These are phyloP conservation scores for Catamblyrhynchus diadema DNA, from an alignment of 2,797 vertebrate genomes.

Conservation along the genomic window DNA sequence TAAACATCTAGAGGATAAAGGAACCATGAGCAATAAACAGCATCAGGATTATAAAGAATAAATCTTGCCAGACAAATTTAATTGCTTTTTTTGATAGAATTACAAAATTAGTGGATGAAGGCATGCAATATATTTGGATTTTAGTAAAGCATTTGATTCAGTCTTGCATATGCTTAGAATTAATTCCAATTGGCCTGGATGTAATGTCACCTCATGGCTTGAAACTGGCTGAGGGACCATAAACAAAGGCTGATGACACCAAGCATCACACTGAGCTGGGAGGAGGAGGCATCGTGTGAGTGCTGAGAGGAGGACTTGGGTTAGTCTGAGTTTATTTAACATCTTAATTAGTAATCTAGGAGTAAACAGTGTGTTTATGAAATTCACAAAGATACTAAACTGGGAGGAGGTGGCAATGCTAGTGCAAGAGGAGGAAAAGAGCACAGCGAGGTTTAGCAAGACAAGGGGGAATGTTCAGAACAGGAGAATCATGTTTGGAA, in stretches of 20 bases:
- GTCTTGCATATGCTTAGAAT: conserved; percentile 39
- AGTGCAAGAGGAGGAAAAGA: neutral
- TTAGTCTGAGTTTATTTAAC: conserved; percentile 47
- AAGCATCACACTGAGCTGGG: conserved; percentile 5
- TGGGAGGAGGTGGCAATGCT: conserved; percentile 29
- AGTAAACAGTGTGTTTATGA: conserved; percentile 21
- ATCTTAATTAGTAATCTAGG: conserved; percentile 56
- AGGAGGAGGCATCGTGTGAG: neutral
- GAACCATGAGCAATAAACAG: conserved; percentile 67
- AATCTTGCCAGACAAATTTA: conserved; percentile 60
- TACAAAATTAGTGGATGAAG: conserved; percentile 57
- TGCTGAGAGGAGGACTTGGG: neutral
- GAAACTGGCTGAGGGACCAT: conserved; percentile 26
- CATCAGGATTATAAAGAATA: conserved; percentile 63
- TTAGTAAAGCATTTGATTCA: conserved; percentile 51
- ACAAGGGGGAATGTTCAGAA: neutral
- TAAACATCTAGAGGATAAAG: conserved; percentile 68
- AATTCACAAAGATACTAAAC: conserved; percentile 24
- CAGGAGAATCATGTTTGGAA: neutral
- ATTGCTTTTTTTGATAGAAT: conserved; percentile 65
- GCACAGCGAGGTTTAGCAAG: neutral
- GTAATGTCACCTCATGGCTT: conserved; percentile 19
- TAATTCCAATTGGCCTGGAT: conserved; percentile 45
- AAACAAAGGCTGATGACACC: conserved; percentile 63
- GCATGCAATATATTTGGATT: conserved; percentile 46